phyloP scores from a whole-genome alignment of 2,113 vertebrate genomes.

The Trogon surrucura region DNA sequence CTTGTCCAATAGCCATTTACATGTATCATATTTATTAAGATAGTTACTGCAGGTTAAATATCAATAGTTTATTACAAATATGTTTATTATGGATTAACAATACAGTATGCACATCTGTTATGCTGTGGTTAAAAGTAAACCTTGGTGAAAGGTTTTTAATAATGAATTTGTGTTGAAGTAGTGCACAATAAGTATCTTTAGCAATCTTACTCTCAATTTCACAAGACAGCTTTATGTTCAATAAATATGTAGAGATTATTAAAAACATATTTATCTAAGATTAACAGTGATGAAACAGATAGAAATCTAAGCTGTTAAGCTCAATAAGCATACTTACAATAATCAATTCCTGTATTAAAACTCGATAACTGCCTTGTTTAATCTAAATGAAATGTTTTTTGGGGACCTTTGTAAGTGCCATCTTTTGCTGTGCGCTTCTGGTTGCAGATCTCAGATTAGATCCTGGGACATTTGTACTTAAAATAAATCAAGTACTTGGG shows the following conservation, averaged over 20 bases:
- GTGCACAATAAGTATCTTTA: slow-evolving; percentile 47
- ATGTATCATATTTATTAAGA: slow-evolving; percentile 57
- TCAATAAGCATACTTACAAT: slow-evolving; percentile 70
- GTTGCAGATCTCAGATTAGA: slow-evolving; percentile 23
- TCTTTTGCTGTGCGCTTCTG: neutral
- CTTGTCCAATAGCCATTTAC: slow-evolving; percentile 6
- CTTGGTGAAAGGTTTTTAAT: slow-evolving; percentile 39
- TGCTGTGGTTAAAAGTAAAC: slow-evolving; percentile 39
- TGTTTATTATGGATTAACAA: slow-evolving; percentile 45
- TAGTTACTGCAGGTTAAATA: slow-evolving; percentile 68
- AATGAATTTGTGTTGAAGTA: slow-evolving; percentile 50
- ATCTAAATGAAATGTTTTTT: slow-evolving; percentile 34
- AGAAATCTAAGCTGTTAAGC: slow-evolving; percentile 74
- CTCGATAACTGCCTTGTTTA: slow-evolving; percentile 57
- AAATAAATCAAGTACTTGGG: neutral
- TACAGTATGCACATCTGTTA: neutral
- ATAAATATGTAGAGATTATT: slow-evolving; percentile 79
- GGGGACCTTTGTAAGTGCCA: neutral
- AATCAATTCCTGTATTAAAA: slow-evolving; percentile 75
- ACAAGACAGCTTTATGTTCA: slow-evolving; percentile 74
- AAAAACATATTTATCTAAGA: slow-evolving; percentile 84
- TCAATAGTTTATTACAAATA: slow-evolving; percentile 58
- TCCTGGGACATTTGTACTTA: neutral
- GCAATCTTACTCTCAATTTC: slow-evolving; percentile 57
- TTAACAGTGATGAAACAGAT: slow-evolving; percentile 74